phyloP scores from a whole-genome alignment of 2,797 vertebrate species.

The Melanotaenia trifasciata region DNA sequence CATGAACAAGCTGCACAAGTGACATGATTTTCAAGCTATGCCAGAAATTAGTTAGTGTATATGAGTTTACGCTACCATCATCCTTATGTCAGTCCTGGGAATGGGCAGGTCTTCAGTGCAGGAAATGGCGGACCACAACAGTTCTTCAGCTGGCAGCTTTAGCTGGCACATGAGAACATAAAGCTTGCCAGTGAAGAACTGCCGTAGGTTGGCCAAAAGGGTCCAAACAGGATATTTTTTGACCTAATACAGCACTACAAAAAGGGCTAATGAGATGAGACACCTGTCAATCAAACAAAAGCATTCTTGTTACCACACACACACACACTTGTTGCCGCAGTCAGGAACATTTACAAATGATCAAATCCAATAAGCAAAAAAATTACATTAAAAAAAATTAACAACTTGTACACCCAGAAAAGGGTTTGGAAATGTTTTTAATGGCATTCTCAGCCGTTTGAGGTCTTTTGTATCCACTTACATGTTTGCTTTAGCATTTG shows the following conservation, averaged over 20 bases:
- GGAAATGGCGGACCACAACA: slow-evolving; percentile 97
- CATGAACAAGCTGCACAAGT: slow-evolving; percentile 79
- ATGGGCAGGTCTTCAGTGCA: slow-evolving; percentile 45
- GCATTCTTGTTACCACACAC: neutral
- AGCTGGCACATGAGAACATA: slow-evolving; percentile 96
- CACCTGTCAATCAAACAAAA: slow-evolving; percentile 22
- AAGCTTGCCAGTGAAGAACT: slow-evolving; percentile 99
- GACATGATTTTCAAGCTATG: slow-evolving; percentile 49
- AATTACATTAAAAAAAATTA: neutral
- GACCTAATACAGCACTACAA: neutral
- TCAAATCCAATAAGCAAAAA: neutral
- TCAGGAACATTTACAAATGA: neutral
- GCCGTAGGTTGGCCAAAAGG: slow-evolving; percentile 93
- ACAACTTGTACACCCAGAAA: neutral
- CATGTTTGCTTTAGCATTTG: slow-evolving; percentile 47
- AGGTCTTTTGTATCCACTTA: slow-evolving; percentile 24
- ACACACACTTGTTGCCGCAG: neutral
- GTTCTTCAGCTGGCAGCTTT: slow-evolving; percentile 99
- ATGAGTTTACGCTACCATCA: slow-evolving; percentile 7
- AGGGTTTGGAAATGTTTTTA: slow-evolving; percentile 14
- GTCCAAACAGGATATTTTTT: slow-evolving; percentile 11
- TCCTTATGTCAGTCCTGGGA: slow-evolving; percentile 12
- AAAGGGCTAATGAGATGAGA: slow-evolving; percentile 15
- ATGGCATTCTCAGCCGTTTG: slow-evolving; percentile 1
- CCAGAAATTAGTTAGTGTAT: neutral